These are phyloP conservation scores for Helleia helle DNA, from an alignment of 2,888 invertebrate genomes.

Conservation along the genomic window DNA sequence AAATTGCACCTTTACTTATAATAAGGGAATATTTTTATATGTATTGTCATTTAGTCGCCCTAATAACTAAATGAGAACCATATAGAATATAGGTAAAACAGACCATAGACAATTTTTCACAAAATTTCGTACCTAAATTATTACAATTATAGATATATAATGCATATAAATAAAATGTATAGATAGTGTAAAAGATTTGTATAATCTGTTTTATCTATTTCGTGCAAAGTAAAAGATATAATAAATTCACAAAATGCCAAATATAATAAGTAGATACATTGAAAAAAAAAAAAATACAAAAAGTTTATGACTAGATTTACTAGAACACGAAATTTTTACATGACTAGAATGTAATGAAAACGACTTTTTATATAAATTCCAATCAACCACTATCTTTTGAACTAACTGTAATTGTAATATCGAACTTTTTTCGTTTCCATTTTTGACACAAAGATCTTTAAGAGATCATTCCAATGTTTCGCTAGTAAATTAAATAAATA, in stretches of 20 bases:
- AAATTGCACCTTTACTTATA: conserved; percentile 41
- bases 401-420: too few relatives aligned
- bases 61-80: conserved; percentile 28
- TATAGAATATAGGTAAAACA: background rate
- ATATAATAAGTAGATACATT: background rate
- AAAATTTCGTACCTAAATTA: too few relatives aligned
- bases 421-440: too few relatives aligned
- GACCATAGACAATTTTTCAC: too few relatives aligned
- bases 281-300: background rate
- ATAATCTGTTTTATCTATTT: background rate
- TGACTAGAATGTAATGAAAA: conserved; percentile 6
- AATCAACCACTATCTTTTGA: too few relatives aligned
- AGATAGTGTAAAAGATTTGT: background rate
- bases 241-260: background rate
- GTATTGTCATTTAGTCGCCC: conserved; percentile 73
- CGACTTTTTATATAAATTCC: background rate
- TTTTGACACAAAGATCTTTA: too few relatives aligned
- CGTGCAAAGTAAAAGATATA: background rate
- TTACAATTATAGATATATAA: conserved; percentile 3
- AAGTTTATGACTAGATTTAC: conserved; percentile 4
- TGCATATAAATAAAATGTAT: too few relatives aligned
- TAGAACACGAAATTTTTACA: background rate
- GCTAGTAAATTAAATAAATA: too few relatives aligned
- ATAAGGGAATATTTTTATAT: conserved; percentile 67
- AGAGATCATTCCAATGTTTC: too few relatives aligned